Conservation (phyloP, 2,888 invertebrate species). For the Cerastis rubricosa region DNA sequence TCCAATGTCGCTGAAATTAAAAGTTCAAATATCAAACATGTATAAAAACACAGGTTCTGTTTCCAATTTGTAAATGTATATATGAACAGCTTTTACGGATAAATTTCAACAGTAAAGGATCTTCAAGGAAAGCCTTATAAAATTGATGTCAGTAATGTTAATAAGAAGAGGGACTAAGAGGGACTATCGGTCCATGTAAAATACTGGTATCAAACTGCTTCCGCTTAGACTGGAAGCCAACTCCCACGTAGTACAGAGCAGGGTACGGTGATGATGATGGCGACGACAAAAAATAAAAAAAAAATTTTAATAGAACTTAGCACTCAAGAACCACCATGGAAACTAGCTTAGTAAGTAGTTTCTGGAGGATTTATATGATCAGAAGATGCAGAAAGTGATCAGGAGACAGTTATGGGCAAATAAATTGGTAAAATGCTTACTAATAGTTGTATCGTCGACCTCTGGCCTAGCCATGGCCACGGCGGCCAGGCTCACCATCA, state of each 20-base stretch:
- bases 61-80: neutral
- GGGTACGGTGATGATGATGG: neutral
- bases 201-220: neutral
- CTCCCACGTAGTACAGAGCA: neutral
- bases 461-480: slow-evolving; percentile 81
- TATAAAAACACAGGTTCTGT: neutral
- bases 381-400: neutral
- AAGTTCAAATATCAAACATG: neutral
- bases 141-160: neutral
- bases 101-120: neutral
- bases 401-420: too few relatives aligned
- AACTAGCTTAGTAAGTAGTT: neutral
- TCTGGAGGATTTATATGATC: neutral
- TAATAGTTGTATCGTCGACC: slow-evolving; percentile 74
- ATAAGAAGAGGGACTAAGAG: neutral
- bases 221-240: neutral
- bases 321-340: neutral
- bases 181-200: neutral
- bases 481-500: slow-evolving; percentile 82
- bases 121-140: neutral
- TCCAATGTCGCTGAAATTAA: slow-evolving; percentile 81
- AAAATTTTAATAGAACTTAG: neutral
- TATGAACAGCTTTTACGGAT: neutral
- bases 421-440: slow-evolving; percentile 70
- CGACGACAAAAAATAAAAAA: neutral